Evolutionary conservation across 2,113 vertebrate species (phyloP).

Genomic region (Passerina amoena): DNA sequence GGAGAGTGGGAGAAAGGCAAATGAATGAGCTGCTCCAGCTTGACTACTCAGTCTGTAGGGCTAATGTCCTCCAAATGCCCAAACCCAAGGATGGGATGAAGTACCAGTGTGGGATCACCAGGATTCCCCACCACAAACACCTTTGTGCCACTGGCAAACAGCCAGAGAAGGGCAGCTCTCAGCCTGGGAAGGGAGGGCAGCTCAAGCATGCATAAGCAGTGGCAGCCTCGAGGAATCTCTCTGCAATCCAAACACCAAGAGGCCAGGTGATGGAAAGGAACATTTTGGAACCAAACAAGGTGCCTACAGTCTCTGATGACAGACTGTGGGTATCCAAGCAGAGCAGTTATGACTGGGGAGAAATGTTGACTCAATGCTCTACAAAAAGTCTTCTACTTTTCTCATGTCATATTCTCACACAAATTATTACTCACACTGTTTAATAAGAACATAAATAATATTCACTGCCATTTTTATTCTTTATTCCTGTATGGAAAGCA

Average conservation of each 20-base stretch:
- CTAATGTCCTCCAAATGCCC: neutral
- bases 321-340: neutral
- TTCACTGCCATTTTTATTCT: neutral
- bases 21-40: neutral
- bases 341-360: neutral
- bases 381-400: neutral
- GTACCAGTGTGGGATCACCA: neutral
- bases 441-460: neutral
- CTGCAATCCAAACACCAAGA: neutral
- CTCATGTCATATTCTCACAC: neutral
- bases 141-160: rapidly evolving
- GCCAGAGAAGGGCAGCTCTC: neutral
- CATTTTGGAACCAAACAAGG: neutral
- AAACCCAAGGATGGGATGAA: neutral
- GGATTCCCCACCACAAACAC: neutral
- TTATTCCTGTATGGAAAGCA: neutral
- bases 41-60: neutral
- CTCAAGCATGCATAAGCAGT: neutral
- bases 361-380: neutral
- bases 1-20: neutral
- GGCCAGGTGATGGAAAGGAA: neutral
- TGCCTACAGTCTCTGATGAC: neutral
- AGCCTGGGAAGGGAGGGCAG: neutral
- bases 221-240: neutral
- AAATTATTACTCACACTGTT: neutral